These are phyloP conservation scores for Cataglyphis altisquamis DNA, from an alignment of 2,888 invertebrate species.

Conservation along the genomic window DNA sequence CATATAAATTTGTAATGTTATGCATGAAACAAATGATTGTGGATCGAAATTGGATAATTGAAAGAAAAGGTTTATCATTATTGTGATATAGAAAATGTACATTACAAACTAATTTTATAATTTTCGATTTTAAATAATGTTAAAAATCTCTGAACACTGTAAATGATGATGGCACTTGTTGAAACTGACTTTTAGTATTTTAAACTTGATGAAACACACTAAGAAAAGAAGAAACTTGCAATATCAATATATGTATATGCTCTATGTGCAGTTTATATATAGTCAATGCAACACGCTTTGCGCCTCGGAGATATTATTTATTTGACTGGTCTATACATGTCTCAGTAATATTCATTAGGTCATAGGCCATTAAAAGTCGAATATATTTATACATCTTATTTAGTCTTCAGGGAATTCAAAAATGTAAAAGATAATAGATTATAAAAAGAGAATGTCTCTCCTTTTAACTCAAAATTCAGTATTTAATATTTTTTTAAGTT, in stretches of 20 bases:
- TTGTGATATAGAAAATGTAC: slow-evolving; percentile 20
- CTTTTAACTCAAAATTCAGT: neutral
- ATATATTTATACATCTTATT: slow-evolving; percentile 42
- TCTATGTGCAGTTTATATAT: slow-evolving; percentile 54
- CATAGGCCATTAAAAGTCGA: slow-evolving; percentile 1
- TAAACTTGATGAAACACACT: slow-evolving; percentile 21
- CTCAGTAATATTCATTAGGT: slow-evolving; percentile 28
- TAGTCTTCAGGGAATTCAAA: neutral
- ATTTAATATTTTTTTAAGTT: neutral
- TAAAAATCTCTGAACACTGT: slow-evolving; percentile 38
- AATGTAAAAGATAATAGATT: neutral
- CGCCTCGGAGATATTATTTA: neutral
- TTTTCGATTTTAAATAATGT: slow-evolving; percentile 39
- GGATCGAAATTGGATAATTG: slow-evolving; percentile 35
- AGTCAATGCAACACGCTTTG: slow-evolving; percentile 41
- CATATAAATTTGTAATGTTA: slow-evolving; percentile 36
- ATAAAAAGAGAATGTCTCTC: neutral
- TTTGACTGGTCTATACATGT: slow-evolving; percentile 23
- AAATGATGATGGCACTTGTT: slow-evolving; percentile 51
- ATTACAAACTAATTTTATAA: slow-evolving; percentile 27
- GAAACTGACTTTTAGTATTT: slow-evolving; percentile 48
- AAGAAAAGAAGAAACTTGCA: slow-evolving; percentile 45
- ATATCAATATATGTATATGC: slow-evolving; percentile 57
- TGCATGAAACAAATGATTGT: slow-evolving; percentile 41
- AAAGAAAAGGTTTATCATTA: slow-evolving; percentile 21